phyloP scores from a whole-genome alignment of 37 sponge, comb jelly and placozoan genomes.

The Tethya wilhelma region DNA sequence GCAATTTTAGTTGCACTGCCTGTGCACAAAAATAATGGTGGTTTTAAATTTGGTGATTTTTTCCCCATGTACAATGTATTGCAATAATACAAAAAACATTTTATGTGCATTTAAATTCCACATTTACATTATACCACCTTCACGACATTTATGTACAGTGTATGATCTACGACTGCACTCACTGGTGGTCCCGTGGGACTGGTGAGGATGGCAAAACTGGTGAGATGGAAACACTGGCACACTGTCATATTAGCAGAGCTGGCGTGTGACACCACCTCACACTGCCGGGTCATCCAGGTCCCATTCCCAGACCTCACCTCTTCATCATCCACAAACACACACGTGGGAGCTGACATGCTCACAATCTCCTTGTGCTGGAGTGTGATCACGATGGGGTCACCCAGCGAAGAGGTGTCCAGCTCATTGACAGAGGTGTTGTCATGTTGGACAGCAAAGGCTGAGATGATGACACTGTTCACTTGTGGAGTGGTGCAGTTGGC shows the following conservation, averaged over 20 bases:
- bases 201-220: slow-evolving; percentile 80
- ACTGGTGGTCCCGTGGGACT: slow-evolving; percentile 56
- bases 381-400: slow-evolving; percentile 49
- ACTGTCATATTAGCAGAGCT: slow-evolving; percentile 29
- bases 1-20: not conserved
- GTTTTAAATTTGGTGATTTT: too few relatives aligned
- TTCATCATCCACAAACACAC: slow-evolving; percentile 35
- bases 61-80: too few relatives aligned
- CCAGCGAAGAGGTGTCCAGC: slow-evolving; percentile 32
- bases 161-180: not conserved
- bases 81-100: too few relatives aligned
- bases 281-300: slow-evolving; percentile 27
- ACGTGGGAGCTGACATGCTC: not conserved
- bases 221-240: slow-evolving; percentile 75
- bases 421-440: not conserved
- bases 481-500: not conserved
- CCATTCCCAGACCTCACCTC: slow-evolving; percentile 1
- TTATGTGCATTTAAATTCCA: too few relatives aligned
- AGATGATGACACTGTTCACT: slow-evolving; percentile 62
- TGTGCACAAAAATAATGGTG: not conserved
- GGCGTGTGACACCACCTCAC: not conserved
- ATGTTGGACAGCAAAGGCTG: slow-evolving; percentile 32
- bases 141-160: not conserved
- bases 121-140: too few relatives aligned
- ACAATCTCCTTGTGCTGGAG: slow-evolving; percentile 38